Base-by-base conservation (phyloP, 2,113 vertebrate species). In the Pollachius pollachius region DNA sequence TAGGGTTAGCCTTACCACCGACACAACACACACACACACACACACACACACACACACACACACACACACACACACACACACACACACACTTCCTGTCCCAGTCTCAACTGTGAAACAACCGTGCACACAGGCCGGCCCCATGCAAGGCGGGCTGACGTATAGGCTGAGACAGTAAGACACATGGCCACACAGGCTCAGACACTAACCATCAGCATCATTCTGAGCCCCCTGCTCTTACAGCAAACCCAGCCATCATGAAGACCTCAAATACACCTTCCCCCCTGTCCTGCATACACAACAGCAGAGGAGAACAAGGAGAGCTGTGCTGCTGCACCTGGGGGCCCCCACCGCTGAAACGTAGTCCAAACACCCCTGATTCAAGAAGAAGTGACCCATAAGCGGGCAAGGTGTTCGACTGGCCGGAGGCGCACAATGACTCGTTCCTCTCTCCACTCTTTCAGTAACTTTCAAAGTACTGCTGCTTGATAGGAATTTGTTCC, bases 1-100 rank as follows among this genome's bases (percentile, higher is more conserved):
- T 88, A 87, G 76, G 85, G 83, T 90, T 90, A 84, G 80, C 88
- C 82, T 72, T 70, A n/a, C 68, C 84, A 81, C 80, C 79, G 81
- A 87, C 72, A 52, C 58, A 72, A 18, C 71, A 54, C 65, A 70
- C 65, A 75, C 61, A 73, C 67, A 64, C 62, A 41, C 74, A 69
- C 57, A 62, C 67, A 69, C 52, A 18, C 68, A 58, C 52, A 57
- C 66, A 65, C 41, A 12, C 48, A 41, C 70, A 71, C 67, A 63
- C 63, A 18, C 57, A 52, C 67, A 60, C 1, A 67, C 5, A 69
- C 67, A 61, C 52, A 60, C 1, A 67, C 3, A 67, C 64, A 65
- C 52, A 62, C 34, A 59, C 3, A 30, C 15, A 54, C 61, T 71
- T 69, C 34, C 23, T 67, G 18, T 65, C n/a, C 80, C 23, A 64